Evolutionary conservation across 2,888 invertebrate genomes (phyloP), one percentile per base, ranked within the genome.

Genomic region (Hypselothyrea guttata): DNA sequence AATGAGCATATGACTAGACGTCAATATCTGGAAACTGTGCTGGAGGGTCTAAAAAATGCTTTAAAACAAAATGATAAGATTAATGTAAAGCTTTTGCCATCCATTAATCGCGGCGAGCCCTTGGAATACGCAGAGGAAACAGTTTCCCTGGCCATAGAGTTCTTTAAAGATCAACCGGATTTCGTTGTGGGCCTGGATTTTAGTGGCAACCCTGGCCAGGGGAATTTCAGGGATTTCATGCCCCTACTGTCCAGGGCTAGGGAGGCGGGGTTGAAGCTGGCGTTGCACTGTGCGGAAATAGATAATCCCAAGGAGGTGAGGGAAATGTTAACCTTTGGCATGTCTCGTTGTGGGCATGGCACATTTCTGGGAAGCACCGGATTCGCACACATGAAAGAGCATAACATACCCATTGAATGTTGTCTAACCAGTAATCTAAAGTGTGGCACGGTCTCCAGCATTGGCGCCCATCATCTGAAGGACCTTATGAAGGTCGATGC

Each of bases 371-470:
- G 60, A 7, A 51, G 48, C 2, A 46, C 68, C 5, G 84, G 88
- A 16, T 60, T 86, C 13, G 46, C 52, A 0, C 45, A 74, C 8
- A 57, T 88, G 12, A 75, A 70, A n/a, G 45, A 64, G 1, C 65
- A 72, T 1, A 59, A 76, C 13, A 89, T 87, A 49, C 72, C 92
- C 88, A 69, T 92, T 93, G 97, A 97, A 91, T 91, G 95, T 34
- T 97, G 97, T 78, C 90, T 97, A 2, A 95, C 96, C 1, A 97
- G 97, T 52, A 97, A 97, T 88, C 91, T 97, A 0, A 93, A 94
- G 72, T 93, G 94, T 64, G 93, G 93, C 78, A 94, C 95, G 8
- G 93, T 94, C 0, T 86, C 90, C 12, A 91, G 92, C 40, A 94
- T 94, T 76, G 90, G 91, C 37, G 91, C 93, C 12, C 97, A 97